Percentiles rank a stretch among this genome's conserved stretches.
phyloP scores from a whole-genome alignment of 2,113 vertebrate genomes.

The Malaclemys terrapin region DNA sequence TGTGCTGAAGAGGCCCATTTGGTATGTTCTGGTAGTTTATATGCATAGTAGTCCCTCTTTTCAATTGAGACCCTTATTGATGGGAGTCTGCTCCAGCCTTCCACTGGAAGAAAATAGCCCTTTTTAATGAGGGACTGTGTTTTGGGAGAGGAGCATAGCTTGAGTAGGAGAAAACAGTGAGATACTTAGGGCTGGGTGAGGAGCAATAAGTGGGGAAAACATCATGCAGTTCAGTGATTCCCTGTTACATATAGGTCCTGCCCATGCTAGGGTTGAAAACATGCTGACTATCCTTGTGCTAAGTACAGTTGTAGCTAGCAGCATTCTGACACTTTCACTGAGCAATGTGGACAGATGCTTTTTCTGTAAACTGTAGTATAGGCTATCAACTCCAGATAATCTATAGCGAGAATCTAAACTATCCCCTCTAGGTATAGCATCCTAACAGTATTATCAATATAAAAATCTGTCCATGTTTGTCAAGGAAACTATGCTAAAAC shows the following conservation, averaged over 20 bases:
- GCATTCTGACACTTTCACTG: neutral
- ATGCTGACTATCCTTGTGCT: neutral
- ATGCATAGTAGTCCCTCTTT: neutral
- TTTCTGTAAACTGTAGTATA: neutral
- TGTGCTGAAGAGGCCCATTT: conserved; percentile 91
- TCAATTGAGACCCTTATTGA: neutral
- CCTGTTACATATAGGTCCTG: neutral
- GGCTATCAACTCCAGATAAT: neutral
- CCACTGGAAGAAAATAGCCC: neutral
- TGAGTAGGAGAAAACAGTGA: neutral
- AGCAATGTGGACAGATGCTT: neutral
- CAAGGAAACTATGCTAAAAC: neutral
- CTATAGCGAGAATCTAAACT: neutral
- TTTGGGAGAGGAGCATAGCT: neutral
- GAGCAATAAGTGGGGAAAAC: neutral
- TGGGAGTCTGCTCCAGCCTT: neutral
- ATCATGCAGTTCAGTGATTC: neutral
- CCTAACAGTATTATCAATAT: neutral
- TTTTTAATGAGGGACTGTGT: neutral
- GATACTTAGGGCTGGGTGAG: neutral
- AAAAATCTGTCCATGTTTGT: neutral
- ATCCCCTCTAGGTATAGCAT: neutral
- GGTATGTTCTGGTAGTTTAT: conserved; percentile 76
- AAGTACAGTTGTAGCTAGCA: neutral
- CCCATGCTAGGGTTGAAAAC: neutral